Conservation (phyloP, 2,797 vertebrate species). For the Zalophus californianus region DNA sequence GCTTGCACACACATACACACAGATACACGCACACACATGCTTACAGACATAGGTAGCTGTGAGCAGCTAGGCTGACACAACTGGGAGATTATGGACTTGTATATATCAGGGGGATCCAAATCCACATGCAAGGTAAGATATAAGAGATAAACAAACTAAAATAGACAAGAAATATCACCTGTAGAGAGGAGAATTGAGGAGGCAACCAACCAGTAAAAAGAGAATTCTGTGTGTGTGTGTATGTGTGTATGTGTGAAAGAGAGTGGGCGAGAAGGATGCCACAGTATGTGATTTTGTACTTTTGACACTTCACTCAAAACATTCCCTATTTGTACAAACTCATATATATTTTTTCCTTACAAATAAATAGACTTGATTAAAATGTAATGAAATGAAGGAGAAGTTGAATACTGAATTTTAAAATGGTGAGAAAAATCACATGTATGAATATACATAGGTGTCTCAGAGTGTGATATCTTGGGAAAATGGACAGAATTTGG, state of each 20-base stretch:
- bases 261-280: neutral
- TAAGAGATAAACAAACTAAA: neutral
- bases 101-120: neutral
- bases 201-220: neutral
- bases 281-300: neutral
- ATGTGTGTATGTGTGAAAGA: neutral
- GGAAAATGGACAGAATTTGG: neutral
- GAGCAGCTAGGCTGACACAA: neutral
- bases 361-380: slow-evolving; percentile 36
- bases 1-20: no score
- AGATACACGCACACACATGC: no score
- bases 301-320: neutral
- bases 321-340: neutral
- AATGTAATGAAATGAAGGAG: neutral
- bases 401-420: slow-evolving; percentile 6
- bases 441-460: neutral
- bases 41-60: neutral
- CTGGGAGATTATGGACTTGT: neutral
- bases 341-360: neutral
- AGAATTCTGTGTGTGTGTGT: neutral
- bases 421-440: neutral
- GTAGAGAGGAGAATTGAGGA: neutral
- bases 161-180: neutral
- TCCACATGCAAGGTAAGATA: neutral
- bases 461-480: neutral